Percentiles rank a stretch among this genome's conserved stretches.
Conservation (phyloP, 2,113 vertebrate species). For the Chitala chitala region DNA sequence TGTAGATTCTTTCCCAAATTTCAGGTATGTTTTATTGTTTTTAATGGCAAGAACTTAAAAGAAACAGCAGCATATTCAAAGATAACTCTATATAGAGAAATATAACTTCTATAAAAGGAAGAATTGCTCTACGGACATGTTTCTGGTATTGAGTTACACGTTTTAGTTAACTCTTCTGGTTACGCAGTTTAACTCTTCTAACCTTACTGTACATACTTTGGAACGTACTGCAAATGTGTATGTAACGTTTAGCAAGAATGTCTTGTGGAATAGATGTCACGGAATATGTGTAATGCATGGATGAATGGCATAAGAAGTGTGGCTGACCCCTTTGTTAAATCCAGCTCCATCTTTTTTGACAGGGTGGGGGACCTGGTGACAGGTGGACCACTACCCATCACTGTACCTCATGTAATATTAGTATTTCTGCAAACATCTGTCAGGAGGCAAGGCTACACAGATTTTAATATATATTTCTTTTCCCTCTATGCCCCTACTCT, state of each 20-base stretch:
- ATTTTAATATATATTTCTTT: background rate
- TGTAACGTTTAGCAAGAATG: background rate
- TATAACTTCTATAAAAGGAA: background rate
- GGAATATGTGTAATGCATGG: background rate
- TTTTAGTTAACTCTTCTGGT: slow-evolving; percentile 19
- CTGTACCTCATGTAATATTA: background rate
- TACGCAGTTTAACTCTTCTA: background rate
- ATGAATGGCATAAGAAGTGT: background rate
- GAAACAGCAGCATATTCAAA: background rate
- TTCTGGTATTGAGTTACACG: slow-evolving; percentile 11
- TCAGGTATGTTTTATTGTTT: slow-evolving; percentile 4
- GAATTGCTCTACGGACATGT: background rate
- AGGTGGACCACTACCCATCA: background rate
- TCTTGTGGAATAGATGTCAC: background rate
- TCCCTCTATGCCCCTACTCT: background rate
- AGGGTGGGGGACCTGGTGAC: background rate
- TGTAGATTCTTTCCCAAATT: background rate
- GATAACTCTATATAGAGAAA: slow-evolving; percentile 1
- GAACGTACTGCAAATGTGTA: background rate
- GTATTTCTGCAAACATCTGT: slow-evolving; percentile 1
- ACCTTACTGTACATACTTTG: background rate
- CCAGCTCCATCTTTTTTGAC: background rate
- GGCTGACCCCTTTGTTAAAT: background rate
- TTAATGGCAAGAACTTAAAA: slow-evolving; percentile 14
- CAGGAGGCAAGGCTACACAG: background rate